Evolutionary conservation across 2,797 vertebrate genomes (phyloP), one percentile per base, ranked within the genome.

Genomic region (Pangasius mekongensis): DNA sequence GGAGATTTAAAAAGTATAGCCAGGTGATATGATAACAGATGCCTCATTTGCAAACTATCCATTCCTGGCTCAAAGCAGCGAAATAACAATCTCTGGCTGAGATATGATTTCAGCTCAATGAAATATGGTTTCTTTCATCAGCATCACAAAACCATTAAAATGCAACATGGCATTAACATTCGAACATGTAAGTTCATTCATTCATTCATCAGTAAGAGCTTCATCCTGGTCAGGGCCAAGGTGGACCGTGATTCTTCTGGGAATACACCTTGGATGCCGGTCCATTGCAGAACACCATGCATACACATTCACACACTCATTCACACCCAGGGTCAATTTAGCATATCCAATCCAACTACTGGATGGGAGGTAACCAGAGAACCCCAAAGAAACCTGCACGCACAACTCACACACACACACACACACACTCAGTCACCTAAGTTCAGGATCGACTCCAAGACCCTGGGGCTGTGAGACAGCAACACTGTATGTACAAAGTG

Each of bases 91-190:
- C 47, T 84, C 49, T 33, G 47, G 66, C 83, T 22, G 47, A 73
- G 67, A 67, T 47, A 39, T 27, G 22, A 77, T 2, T 77, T 36
- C 39, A 36, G 58, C 85, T 78, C 20, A 71, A 14, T 30, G 20
- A 84, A 33, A 88, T 43, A 69, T 60, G 24, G 71, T 39, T 60
- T 8, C 69, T 73, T 56, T 73, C 69, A 85, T 39, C 58, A 85
- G 67, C 67, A 60, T 39, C 49, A n/a, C 3, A 73, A 85, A 85
- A 5, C 64, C 30, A 27, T 27, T 81, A 3, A 85, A 85, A 85
- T 16, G 10, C 49, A 73, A 60, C 9, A 33, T 36, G 43, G n/a
- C 43, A 14, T 84, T 52, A 69, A 24, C 18, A 69, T n/a, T 56
- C 5, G 43, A 27, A 24, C 9, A 69, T 0, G 20, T 3, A 11